Base-by-base conservation (phyloP, 2,888 invertebrate species). In the Leptinotarsa peninsularis region DNA sequence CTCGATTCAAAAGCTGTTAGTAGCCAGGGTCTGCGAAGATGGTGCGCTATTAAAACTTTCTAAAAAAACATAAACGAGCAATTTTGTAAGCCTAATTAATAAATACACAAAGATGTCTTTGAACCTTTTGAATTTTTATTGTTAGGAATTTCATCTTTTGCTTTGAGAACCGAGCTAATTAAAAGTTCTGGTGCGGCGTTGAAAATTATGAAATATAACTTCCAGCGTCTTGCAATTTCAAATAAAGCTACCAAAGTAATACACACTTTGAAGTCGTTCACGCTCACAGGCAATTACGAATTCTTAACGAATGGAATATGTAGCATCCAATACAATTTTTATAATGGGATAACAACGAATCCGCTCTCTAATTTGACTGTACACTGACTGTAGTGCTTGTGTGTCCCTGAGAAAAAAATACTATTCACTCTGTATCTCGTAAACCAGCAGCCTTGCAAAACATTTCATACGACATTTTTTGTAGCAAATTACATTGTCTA, bases 31-130 rank as follows among this genome's bases (percentile, higher is more conserved):
- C 33, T 60, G 43, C 33, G 49, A 27, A 56, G 27, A 33, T 56
- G 69, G 56, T 18, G n/a, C 15, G 68, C 68, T 68, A 54, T 68
- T 68, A 49, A 68, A 52, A 50, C 27, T 21, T 49, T 21, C 13
- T 15, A n/a, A 27, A 52, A 50, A 52, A 50, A 50, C 2, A 18
- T 27, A 68, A n/a, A 33, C 52, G 27, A 68, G 50, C 68, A 50
- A 27, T 68, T 73, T 72, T 27, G 63, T 73, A 76, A 77, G 77
- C 79, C 79, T 81, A 78, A 82, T 82, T 82, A 81, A 82, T 82
- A 81, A 81, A 76, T 73, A 78, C 73, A 81, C 79, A 80, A 81
- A 80, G 79, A 79, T 82, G 80, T 81, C 80, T 82, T 82, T 81
- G 81, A 80, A 79, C 76, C 76, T 82, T 82, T 81, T 78, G 77